Evolutionary conservation across 1,140 invertebrate genomes (phyloP).

Genomic region (Drosophila dunni): DNA sequence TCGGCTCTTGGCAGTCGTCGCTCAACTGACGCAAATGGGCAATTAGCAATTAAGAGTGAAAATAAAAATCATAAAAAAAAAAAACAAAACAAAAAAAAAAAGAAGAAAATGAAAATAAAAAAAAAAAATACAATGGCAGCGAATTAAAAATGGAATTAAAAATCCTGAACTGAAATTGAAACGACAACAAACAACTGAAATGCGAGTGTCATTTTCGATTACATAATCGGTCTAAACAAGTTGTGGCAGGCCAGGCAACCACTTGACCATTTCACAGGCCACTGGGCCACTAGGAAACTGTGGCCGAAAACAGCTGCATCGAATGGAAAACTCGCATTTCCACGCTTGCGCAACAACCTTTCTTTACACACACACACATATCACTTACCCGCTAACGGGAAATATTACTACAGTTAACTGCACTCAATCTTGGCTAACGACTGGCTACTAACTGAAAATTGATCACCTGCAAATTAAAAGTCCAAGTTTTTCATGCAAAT

Average conservation of each 20-base stretch:
- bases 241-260: constrained; percentile 8
- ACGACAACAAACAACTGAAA: constrained; percentile 25
- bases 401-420: neutral
- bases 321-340: constrained; percentile 34
- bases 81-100: constrained; percentile 3
- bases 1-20: constrained; percentile 13
- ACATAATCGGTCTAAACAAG: constrained; percentile 38
- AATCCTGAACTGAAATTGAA: too few species aligned
- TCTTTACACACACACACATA: neutral
- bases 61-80: constrained; percentile 35
- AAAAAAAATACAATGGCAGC: neutral
- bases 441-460: too few species aligned
- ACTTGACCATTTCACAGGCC: neutral
- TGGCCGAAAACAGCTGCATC: constrained; percentile 11
- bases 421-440: neutral
- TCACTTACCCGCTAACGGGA: constrained; percentile 4
- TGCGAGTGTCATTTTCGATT: constrained; percentile 42
- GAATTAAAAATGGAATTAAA: too few species aligned
- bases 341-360: constrained; percentile 37
- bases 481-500: too few species aligned
- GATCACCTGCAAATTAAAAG: too few species aligned
- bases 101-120: constrained; percentile 1
- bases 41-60: constrained; percentile 79
- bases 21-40: constrained; percentile 71
- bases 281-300: constrained; percentile 8